Conservation (phyloP, 1,140 invertebrate species). For the Trichonephila clavipes region DNA sequence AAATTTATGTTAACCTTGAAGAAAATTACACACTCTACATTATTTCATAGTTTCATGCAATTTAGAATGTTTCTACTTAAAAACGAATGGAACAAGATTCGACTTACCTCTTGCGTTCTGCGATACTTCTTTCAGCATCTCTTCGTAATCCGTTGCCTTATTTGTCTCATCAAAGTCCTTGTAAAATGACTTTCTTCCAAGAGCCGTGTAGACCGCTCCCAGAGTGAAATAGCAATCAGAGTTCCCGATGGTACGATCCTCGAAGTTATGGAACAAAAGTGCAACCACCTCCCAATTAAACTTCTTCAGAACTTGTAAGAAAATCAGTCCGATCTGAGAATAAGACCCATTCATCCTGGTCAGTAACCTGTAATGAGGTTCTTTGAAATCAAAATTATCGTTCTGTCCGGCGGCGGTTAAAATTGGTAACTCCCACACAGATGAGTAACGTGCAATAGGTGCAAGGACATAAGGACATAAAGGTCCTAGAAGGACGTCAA, state of each 20-base stretch:
- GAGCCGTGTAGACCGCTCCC: slow-evolving; percentile 85
- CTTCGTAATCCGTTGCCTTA: slow-evolving; percentile 82
- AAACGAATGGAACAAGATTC: too few relatives aligned
- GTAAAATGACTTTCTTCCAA: slow-evolving; percentile 84
- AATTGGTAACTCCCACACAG: slow-evolving; percentile 93
- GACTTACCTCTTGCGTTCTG: slow-evolving; percentile 89
- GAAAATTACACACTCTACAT: too few relatives aligned
- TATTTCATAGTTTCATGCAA: too few relatives aligned
- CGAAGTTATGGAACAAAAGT: slow-evolving; percentile 79
- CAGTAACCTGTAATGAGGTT: slow-evolving; percentile 86
- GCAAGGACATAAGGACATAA: slow-evolving; percentile 95
- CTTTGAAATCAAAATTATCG: slow-evolving; percentile 88
- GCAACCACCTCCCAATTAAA: slow-evolving; percentile 87
- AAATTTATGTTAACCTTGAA: too few relatives aligned
- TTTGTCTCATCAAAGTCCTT: slow-evolving; percentile 85
- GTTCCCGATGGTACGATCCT: slow-evolving; percentile 82
- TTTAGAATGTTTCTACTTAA: too few relatives aligned
- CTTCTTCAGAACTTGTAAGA: slow-evolving; percentile 85
- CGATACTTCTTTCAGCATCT: slow-evolving; percentile 85
- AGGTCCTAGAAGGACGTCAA: slow-evolving; percentile 93
- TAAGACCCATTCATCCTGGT: slow-evolving; percentile 93
- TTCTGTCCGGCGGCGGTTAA: slow-evolving; percentile 92
- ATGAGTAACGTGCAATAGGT: slow-evolving; percentile 92
- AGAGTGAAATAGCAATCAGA: slow-evolving; percentile 89
- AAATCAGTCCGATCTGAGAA: slow-evolving; percentile 84